Conservation (phyloP, 2,113 vertebrate species). For the Thamnaconus septentrionalis region DNA sequence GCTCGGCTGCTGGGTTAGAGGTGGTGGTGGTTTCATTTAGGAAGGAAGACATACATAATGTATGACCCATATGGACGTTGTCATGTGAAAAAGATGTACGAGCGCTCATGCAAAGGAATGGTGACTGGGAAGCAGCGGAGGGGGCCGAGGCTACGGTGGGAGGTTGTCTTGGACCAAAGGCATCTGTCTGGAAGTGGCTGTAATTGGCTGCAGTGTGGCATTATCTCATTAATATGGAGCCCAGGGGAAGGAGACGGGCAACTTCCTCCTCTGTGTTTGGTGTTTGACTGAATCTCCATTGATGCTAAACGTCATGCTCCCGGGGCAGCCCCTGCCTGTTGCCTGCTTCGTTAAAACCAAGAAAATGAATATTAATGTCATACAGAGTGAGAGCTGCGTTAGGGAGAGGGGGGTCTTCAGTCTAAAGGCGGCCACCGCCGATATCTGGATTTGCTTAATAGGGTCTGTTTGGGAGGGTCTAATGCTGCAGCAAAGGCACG, state of each 20-base stretch:
- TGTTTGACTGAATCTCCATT: slow-evolving; percentile 77
- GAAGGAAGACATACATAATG: not conserved
- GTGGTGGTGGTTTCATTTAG: no score
- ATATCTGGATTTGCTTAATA: slow-evolving; percentile 52
- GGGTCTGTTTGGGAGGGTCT: slow-evolving; percentile 29
- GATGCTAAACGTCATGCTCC: slow-evolving; percentile 71
- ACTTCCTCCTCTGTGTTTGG: slow-evolving; percentile 73
- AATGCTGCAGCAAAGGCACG: slow-evolving; percentile 23
- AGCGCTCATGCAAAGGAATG: slow-evolving; percentile 42
- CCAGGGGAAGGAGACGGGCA: slow-evolving; percentile 75
- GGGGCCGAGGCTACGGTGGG: slow-evolving; percentile 34
- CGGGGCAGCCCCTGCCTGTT: slow-evolving; percentile 60
- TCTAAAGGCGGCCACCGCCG: slow-evolving; percentile 35
- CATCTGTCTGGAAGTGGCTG: slow-evolving; percentile 74
- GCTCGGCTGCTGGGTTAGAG: no score
- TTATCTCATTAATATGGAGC: slow-evolving; percentile 78
- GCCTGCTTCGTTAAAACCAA: slow-evolving; percentile 74
- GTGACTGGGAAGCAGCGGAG: slow-evolving; percentile 22
- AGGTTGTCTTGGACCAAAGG: slow-evolving; percentile 70
- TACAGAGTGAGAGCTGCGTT: slow-evolving; percentile 42
- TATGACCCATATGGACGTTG: slow-evolving; percentile 35
- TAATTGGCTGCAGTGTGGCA: slow-evolving; percentile 76
- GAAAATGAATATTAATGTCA: slow-evolving; percentile 76
- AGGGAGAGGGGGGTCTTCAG: slow-evolving; percentile 46
- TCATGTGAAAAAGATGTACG: slow-evolving; percentile 47